Evolutionary conservation across 2,797 vertebrate species (phyloP), one percentile per base, ranked within the genome.

Genomic region (Sphenodon punctatus): DNA sequence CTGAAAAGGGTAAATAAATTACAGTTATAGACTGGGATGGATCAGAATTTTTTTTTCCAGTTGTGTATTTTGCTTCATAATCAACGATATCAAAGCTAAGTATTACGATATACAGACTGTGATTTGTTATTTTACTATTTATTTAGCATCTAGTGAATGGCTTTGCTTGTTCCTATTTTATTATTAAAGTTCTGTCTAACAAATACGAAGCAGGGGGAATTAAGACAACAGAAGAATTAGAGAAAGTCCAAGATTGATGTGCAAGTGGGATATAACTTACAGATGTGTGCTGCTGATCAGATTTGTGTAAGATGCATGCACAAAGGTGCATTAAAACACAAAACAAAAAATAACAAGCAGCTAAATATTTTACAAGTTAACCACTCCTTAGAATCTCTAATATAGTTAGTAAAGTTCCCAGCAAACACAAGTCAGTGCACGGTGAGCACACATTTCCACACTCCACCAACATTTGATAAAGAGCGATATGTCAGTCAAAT

Each of bases 401-500:
- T 8, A 9, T 30, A 0, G 0, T 41, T 78, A 66, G 59, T 81
- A 41, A 65, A 75, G 63, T 59, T 66, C 75, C 63, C 46, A 77
- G 2, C 48, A 46, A 66, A 73, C 65, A 59, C 46, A 39, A 34
- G 2, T 4, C 45, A 81, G 88, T 77, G 61, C 55, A 75, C 49
- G 81, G n/a, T n/a, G n/a, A n/a, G n/a, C n/a, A n/a, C n/a, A n/a
- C n/a, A n/a, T n/a, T n/a, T n/a, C n/a, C 36, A 73, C 15, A 8
- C 71, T 58, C 67, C 68, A 88, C 72, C 53, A 34, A 83, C 39
- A 60, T 67, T 41, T 64, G 39, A 53, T 23, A 78, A 83, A 86
- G 34, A 89, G 79, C 89, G 88, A 84, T 84, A 85, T 84, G 74
- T 41, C 80, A 92, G 89, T 90, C 92, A 88, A 92, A n/a, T n/a